Conservation (phyloP, 2,888 invertebrate genomes). For the Cactoblastis cactorum region DNA sequence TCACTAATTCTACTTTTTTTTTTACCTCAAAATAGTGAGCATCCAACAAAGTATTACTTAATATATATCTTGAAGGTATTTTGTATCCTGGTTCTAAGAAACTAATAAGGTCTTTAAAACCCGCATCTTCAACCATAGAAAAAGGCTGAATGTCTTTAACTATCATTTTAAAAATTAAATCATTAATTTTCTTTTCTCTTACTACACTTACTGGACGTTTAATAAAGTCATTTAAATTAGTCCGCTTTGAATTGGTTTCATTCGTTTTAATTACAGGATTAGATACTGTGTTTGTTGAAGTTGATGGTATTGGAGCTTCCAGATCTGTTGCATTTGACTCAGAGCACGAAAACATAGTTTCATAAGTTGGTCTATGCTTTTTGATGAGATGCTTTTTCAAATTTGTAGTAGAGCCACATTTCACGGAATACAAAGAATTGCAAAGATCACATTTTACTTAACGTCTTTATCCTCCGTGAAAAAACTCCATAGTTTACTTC, state of each 20-base stretch:
- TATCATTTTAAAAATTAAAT: slow-evolving; percentile 26
- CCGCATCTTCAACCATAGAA: slow-evolving; percentile 26
- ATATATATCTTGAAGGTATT: slow-evolving; percentile 27
- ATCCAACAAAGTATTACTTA: slow-evolving; percentile 25
- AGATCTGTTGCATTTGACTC: slow-evolving; percentile 22
- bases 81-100: slow-evolving; percentile 27
- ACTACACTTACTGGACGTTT: slow-evolving; percentile 22
- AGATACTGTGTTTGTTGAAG: slow-evolving; percentile 18
- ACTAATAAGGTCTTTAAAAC: slow-evolving; percentile 26
- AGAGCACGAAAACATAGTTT: slow-evolving; percentile 23
- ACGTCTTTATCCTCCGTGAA: slow-evolving; percentile 21
- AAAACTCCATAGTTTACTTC: slow-evolving; percentile 11
- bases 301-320: slow-evolving; percentile 18
- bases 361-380: slow-evolving; percentile 24
- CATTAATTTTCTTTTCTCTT: slow-evolving; percentile 23
- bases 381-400: slow-evolving; percentile 24
- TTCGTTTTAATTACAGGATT: slow-evolving; percentile 18
- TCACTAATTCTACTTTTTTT: slow-evolving; percentile 24
- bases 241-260: slow-evolving; percentile 17
- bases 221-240: slow-evolving; percentile 21
- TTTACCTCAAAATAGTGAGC: slow-evolving; percentile 22
- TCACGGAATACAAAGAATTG: slow-evolving; percentile 23
- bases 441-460: slow-evolving; percentile 24
- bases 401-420: slow-evolving; percentile 25
- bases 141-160: slow-evolving; percentile 25